These are phyloP conservation scores for Grantiella picta DNA, from an alignment of 2,113 vertebrate genomes.

Conservation along the genomic window DNA sequence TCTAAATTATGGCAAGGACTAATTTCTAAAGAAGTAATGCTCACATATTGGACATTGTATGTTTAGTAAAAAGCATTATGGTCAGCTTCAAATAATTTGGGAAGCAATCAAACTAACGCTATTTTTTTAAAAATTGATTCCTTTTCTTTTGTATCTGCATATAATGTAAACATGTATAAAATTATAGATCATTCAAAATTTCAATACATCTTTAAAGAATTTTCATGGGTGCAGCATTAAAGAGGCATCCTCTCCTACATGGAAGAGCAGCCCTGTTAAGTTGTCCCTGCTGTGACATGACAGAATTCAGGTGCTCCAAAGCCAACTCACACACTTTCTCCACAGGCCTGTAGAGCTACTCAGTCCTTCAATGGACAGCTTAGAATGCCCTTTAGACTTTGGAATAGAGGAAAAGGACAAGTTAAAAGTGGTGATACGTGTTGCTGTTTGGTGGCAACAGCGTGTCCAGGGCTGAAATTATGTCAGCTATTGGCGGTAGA, in stretches of 20 bases:
- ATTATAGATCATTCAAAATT: not conserved
- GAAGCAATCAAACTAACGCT: not conserved
- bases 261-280: not conserved
- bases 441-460: not conserved
- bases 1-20: not conserved
- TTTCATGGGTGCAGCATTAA: not conserved
- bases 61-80: not conserved
- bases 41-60: not conserved
- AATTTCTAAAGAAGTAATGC: not conserved
- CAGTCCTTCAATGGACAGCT: not conserved
- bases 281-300: not conserved
- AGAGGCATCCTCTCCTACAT: not conserved
- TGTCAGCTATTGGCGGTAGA: rapidly evolving
- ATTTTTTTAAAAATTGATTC: not conserved
- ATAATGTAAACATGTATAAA: not conserved
- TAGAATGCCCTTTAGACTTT: not conserved
- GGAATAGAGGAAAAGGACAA: not conserved
- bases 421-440: not conserved
- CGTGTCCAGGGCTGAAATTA: not conserved
- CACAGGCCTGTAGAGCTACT: not conserved
- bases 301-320: not conserved
- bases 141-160: not conserved
- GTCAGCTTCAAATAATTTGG: not conserved
- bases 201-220: not conserved
- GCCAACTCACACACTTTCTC: not conserved